Evolutionary conservation across 2,888 invertebrate genomes (phyloP), one percentile per base, ranked within the genome.

Genomic region (Nudaria mundana): DNA sequence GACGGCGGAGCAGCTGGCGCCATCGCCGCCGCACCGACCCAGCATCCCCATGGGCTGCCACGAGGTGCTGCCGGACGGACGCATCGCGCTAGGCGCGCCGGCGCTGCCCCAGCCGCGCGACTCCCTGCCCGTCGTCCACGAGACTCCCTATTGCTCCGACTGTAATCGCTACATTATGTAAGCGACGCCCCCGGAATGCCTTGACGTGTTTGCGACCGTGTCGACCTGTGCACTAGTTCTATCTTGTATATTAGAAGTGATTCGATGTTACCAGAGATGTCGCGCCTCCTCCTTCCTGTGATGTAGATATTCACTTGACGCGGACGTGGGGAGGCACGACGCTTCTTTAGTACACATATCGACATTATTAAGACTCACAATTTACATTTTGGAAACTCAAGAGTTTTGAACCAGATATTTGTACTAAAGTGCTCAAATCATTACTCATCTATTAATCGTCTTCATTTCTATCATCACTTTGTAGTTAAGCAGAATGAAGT

Each of bases 151-250:
- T 81, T 97, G 97, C 91, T 92, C 93, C 73, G 94, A 94, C 73
- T 97, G 97, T 91, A 95, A 94, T 87, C 92, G 94, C 82, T 91
- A 94, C 75, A 95, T 97, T 83, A 94, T 94, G 97, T 97, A 93
- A 94, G 94, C 93, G 90, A 84, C 82, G 75, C 65, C 66, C 66
- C 63, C 67, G 69, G 78, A 75, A 80, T 86, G 86, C 76, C 81
- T 78, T 79, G 76, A 76, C 81, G 81, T 82, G 81, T 85, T 85
- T 87, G 87, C 87, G 80, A 83, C 86, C 87, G 87, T 87, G 87
- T 85, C 87, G 84, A 81, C 76, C 77, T 86, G 77, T 85, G 84
- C 76, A 70, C 66, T 81, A 76, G 74, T 66, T 69, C 58, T 76
- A 70, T 71, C 64, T 69, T 71, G 71, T 74, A 64, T 73, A 70